Percentiles rank a stretch among this genome's conserved stretches.
phyloP scores from a whole-genome alignment of 2,797 vertebrate genomes.

The Eurystomus glaucurus region DNA sequence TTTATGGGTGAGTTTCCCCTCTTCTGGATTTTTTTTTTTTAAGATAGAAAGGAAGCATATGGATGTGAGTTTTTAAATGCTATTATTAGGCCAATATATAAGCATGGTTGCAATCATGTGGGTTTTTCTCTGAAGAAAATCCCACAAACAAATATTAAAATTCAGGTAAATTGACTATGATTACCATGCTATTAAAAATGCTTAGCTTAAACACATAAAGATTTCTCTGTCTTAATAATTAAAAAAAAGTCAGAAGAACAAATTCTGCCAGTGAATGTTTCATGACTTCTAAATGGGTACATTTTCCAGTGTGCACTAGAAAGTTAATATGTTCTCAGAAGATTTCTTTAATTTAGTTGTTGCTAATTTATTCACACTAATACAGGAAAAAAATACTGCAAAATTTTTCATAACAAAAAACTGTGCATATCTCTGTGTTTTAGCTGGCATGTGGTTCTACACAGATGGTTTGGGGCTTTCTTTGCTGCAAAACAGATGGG shows the following conservation, averaged over 20 bases:
- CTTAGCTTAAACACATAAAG: conserved; percentile 50
- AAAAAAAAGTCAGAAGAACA: conserved; percentile 34
- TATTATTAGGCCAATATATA: conserved; percentile 30
- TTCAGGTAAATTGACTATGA: conserved; percentile 28
- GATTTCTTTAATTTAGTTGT: conserved; percentile 88
- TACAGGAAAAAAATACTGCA: conserved; percentile 87
- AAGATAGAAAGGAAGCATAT: not conserved
- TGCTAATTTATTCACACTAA: conserved; percentile 89
- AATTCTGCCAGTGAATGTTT: conserved; percentile 65
- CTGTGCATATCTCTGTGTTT: conserved; percentile 91
- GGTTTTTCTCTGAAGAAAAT: not conserved
- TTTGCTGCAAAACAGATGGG: conserved; percentile 92
- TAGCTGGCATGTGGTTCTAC: conserved; percentile 89
- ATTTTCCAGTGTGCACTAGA: conserved; percentile 79
- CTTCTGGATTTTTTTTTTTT: not conserved
- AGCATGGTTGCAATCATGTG: not conserved
- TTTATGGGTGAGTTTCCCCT: not conserved
- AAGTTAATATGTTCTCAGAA: conserved; percentile 86
- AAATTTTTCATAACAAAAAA: conserved; percentile 89
- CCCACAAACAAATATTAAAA: conserved; percentile 15
- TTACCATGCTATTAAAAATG: conserved; percentile 29
- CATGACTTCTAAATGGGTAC: conserved; percentile 75
- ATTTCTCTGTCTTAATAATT: conserved; percentile 56
- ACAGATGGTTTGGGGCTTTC: conserved; percentile 92
- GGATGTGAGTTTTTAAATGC: not conserved